Evolutionary conservation across 2,888 invertebrate genomes (phyloP), one percentile per base, ranked within the genome.

Genomic region (Hedya salicella): DNA sequence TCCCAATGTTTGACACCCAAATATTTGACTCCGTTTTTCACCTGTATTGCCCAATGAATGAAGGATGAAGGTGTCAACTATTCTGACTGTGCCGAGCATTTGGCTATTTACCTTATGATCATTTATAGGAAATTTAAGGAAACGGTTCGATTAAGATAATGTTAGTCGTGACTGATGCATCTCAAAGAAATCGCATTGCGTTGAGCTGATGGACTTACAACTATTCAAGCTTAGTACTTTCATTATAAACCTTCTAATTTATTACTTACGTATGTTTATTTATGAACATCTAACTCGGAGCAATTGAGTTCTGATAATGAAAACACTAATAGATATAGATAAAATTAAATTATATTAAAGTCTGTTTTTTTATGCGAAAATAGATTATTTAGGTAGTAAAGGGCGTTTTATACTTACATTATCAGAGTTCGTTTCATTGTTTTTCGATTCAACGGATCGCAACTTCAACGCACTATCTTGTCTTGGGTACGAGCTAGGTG

Each of bases 401-500:
- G n/a, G n/a, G n/a, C n/a, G n/a, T n/a, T n/a, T n/a, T n/a, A n/a
- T 40, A 85, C 91, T 89, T 75, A 90, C 90, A 78, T 81, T 82
- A 64, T 75, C 77, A 68, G 77, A 71, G 59, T 68, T 70, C 49
- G 78, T 76, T 64, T 76, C 75, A 17, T 65, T 3, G 5, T 59
- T 32, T 57, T 21, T 73, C 73, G n/a, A 17, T 9, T 75, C 77
- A 2, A 75, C 44, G n/a, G 79, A 73, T 17, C 71, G 74, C 59
- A 87, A 71, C 70, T 86, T 88, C 73, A 87, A 69, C 8, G 81
- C 69, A 49, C 75, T 73, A 42, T 87, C 86, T 68, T 80, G 78
- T 67, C 78, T 85, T 0, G 80, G 63, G 53, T 74, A 74, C 48
- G 72, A 70, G 11, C 77, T 73, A 14, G 87, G 80, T 21, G 87